These are phyloP conservation scores for Drosophila subobscura DNA, from an alignment of 1,140 invertebrate species.

Conservation along the genomic window DNA sequence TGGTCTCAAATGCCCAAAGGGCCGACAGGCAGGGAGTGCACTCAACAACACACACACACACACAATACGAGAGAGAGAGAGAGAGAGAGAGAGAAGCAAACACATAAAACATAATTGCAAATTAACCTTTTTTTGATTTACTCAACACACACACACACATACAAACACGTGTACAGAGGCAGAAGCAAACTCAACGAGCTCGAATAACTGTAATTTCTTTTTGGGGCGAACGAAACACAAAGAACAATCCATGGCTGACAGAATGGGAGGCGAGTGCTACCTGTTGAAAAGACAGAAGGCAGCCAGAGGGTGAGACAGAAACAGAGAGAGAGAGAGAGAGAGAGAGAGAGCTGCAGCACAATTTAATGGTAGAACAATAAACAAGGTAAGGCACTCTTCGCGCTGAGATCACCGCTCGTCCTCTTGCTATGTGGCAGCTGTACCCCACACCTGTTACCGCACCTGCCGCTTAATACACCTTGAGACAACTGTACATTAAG, in stretches of 20 bases:
- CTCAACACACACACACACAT: constrained; percentile 17
- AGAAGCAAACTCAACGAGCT: constrained; percentile 19
- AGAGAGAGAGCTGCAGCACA: too few species aligned
- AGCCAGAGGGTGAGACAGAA: background rate
- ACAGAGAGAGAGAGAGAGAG: background rate
- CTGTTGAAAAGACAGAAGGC: constrained; percentile 24
- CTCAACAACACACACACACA: background rate
- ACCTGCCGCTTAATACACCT: too few species aligned
- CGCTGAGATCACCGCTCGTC: too few species aligned
- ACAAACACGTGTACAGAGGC: background rate
- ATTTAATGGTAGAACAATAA: too few species aligned
- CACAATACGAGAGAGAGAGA: too few species aligned
- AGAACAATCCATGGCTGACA: background rate
- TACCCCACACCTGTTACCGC: too few species aligned
- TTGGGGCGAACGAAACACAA: constrained; percentile 16
- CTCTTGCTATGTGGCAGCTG: too few species aligned
- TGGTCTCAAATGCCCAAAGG: constrained; percentile 47
- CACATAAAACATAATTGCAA: constrained; percentile 58
- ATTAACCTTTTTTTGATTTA: constrained; percentile 61
- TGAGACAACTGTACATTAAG: constrained; percentile 52
- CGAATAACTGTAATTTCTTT: constrained; percentile 40
- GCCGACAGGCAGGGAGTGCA: constrained; percentile 8
- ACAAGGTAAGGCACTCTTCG: too few species aligned
- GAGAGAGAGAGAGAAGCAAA: constrained; percentile 6
- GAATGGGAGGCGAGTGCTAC: constrained; percentile 14